phyloP scores from a whole-genome alignment of 1,140 invertebrate genomes.

The Manduca sexta region DNA sequence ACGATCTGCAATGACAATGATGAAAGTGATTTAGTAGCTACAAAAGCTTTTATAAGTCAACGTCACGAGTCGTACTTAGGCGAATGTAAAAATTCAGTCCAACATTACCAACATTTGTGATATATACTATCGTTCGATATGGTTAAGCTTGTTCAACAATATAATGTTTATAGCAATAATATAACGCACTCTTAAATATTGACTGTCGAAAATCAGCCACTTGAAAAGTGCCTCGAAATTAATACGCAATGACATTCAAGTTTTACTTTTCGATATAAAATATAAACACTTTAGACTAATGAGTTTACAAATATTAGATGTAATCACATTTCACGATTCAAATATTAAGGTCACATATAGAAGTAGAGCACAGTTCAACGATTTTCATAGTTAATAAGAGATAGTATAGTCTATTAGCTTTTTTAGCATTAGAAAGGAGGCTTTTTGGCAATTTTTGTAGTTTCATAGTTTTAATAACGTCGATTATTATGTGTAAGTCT shows the following conservation, averaged over 20 bases:
- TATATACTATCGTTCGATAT: constrained; percentile 44
- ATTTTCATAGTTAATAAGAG: constrained; percentile 40
- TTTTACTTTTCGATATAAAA: constrained; percentile 17
- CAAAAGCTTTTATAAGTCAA: constrained; percentile 1
- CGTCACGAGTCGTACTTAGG: background rate
- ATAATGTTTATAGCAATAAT: constrained; percentile 44
- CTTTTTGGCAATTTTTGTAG: constrained; percentile 61
- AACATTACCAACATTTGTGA: constrained; percentile 63
- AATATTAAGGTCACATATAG: constrained; percentile 31
- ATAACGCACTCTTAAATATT: constrained; percentile 32
- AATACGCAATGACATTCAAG: constrained; percentile 10
- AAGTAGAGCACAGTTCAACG: constrained; percentile 54
- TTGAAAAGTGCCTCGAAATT: constrained; percentile 60
- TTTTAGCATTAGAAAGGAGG: constrained; percentile 55
- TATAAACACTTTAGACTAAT: constrained; percentile 23
- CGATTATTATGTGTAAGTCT: constrained; percentile 35
- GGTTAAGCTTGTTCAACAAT: constrained; percentile 48
- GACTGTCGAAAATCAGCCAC: constrained; percentile 43
- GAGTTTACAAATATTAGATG: constrained; percentile 14
- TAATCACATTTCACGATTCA: constrained; percentile 22
- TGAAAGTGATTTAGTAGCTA: constrained; percentile 2
- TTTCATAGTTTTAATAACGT: constrained; percentile 43
- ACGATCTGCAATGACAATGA: constrained; percentile 1
- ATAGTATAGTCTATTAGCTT: constrained; percentile 52
- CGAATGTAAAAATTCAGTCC: constrained; percentile 40